These are phyloP conservation scores for Hyposoter dolosus DNA, from an alignment of 2,888 invertebrate species.

Conservation along the genomic window DNA sequence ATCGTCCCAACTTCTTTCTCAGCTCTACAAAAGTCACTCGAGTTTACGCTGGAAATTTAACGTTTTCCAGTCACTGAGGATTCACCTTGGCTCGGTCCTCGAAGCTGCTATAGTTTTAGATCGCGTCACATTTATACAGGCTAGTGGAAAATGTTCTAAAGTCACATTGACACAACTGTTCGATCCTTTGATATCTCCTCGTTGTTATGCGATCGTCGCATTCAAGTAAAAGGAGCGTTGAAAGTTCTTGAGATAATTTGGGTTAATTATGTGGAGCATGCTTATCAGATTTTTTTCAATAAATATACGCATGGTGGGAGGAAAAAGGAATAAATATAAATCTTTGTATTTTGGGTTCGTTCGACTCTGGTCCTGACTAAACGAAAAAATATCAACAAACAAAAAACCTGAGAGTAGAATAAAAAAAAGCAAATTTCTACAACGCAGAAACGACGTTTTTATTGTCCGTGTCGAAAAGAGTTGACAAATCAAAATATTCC, in stretches of 20 bases:
- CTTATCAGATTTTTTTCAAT: not conserved
- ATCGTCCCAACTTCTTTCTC: constrained; percentile 84
- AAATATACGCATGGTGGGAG: not conserved
- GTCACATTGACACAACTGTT: constrained; percentile 91
- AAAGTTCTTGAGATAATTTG: too few relatives aligned
- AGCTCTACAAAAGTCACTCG: constrained; percentile 83
- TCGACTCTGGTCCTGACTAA: not conserved
- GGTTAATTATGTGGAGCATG: not conserved
- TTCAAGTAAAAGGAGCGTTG: constrained; percentile 83
- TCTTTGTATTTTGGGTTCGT: not conserved
- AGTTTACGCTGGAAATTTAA: constrained; percentile 87
- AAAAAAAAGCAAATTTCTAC: not conserved
- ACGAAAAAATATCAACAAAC: too few relatives aligned
- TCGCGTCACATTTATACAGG: constrained; percentile 91
- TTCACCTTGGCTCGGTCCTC: constrained; percentile 91
- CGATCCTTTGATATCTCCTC: constrained; percentile 93
- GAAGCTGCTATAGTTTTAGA: constrained; percentile 94
- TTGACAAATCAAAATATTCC: not conserved
- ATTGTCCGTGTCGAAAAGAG: not conserved
- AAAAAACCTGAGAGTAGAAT: not conserved
- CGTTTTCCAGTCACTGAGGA: constrained; percentile 91
- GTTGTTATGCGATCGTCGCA: constrained; percentile 92
- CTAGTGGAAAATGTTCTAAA: constrained; percentile 86
- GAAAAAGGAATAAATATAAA: not conserved
- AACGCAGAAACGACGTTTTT: not conserved